Evolutionary conservation across 2,888 invertebrate species (phyloP).

Genomic region (Erannis defoliaria): DNA sequence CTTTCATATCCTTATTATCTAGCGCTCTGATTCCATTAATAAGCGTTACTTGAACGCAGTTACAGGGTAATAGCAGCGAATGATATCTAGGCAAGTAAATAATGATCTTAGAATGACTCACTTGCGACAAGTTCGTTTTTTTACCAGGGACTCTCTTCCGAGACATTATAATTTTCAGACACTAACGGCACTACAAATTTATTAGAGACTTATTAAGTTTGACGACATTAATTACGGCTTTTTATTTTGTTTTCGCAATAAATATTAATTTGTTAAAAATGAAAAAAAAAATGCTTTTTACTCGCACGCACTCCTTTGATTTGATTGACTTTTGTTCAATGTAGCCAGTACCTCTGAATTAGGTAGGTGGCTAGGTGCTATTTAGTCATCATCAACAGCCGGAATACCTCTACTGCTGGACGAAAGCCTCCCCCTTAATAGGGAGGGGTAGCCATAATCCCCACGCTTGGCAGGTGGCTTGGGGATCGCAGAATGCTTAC

Average conservation of each 20-base stretch:
- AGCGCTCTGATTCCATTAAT: conserved; percentile 46
- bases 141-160: conserved; percentile 71
- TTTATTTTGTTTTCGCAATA: background rate
- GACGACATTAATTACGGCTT: background rate
- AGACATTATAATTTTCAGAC: conserved; percentile 59
- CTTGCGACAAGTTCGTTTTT: conserved; percentile 78
- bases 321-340: too few relatives aligned
- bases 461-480: too few relatives aligned
- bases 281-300: background rate
- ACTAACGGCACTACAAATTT: background rate
- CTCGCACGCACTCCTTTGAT: too few relatives aligned
- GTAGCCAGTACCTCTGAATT: too few relatives aligned
- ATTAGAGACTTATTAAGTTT: background rate
- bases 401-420: too few relatives aligned
- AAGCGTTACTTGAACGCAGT: conserved; percentile 39
- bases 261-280: background rate
- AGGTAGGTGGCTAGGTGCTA: too few relatives aligned
- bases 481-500: too few relatives aligned
- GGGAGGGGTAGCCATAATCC: too few relatives aligned
- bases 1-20: conserved; percentile 21
- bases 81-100: conserved; percentile 61
- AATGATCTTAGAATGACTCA: conserved; percentile 73
- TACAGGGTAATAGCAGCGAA: conserved; percentile 41
- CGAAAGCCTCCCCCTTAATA: too few relatives aligned
- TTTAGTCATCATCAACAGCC: too few relatives aligned